Percentiles rank a stretch among this genome's conserved stretches.
These are phyloP conservation scores for Corythoichthys haematopterus DNA, from an alignment of 2,113 vertebrate genomes.

Conservation along the genomic window DNA sequence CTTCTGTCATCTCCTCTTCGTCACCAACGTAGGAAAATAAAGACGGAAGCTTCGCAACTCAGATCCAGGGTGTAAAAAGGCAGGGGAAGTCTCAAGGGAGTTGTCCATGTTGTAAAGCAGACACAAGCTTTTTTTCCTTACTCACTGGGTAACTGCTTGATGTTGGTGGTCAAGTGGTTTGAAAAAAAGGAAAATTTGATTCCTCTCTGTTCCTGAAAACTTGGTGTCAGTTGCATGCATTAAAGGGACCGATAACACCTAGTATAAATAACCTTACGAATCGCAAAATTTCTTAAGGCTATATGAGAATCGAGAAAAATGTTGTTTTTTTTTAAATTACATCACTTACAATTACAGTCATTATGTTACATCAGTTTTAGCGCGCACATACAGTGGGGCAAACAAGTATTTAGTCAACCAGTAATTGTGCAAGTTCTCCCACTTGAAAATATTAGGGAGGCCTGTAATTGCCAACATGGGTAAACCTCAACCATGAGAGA, in stretches of 20 bases:
- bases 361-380: too few relatives aligned
- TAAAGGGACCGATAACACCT: background rate
- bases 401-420: too few relatives aligned
- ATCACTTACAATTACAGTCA: too few relatives aligned
- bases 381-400: too few relatives aligned
- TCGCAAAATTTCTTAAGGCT: too few relatives aligned
- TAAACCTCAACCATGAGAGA: too few relatives aligned
- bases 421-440: too few relatives aligned
- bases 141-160: background rate
- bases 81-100: constrained; percentile 28
- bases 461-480: too few relatives aligned
- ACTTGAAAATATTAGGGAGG: too few relatives aligned
- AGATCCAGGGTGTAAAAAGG: constrained; percentile 26
- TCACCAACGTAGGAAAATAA: constrained; percentile 36
- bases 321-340: too few relatives aligned
- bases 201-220: background rate
- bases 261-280: background rate
- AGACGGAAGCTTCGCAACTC: constrained; percentile 25
- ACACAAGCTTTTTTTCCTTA: constrained; percentile 15
- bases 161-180: background rate
- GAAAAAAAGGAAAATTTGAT: background rate
- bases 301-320: too few relatives aligned
- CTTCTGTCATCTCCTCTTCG: constrained; percentile 30
- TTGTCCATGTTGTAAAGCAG: constrained; percentile 41
- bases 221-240: background rate